phyloP scores from a whole-genome alignment of 2,113 vertebrate species.

The Otolemur garnettii region DNA sequence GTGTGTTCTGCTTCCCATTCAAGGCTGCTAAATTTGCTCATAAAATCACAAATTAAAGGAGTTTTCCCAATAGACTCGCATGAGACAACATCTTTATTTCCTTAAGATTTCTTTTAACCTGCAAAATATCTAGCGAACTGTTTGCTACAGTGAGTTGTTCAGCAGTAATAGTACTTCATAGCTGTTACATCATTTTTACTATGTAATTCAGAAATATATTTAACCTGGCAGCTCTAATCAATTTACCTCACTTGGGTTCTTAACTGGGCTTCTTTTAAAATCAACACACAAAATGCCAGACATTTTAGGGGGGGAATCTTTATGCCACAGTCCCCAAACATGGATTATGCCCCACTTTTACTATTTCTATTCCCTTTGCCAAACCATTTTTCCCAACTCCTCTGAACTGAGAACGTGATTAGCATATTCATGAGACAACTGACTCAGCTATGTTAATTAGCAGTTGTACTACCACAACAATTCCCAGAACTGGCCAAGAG shows the following conservation, averaged over 20 bases:
- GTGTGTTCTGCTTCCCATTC: neutral
- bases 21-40: constrained; percentile 48
- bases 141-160: neutral
- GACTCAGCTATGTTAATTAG: constrained; percentile 77
- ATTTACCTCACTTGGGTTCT: constrained; percentile 42
- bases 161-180: neutral
- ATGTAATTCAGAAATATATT: constrained; percentile 47
- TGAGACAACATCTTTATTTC: neutral
- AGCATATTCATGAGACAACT: constrained; percentile 80
- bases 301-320: constrained; percentile 59
- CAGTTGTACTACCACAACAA: constrained; percentile 49
- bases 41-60: constrained; percentile 41
- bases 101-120: constrained; percentile 46
- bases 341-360: constrained; percentile 58
- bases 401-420: constrained; percentile 60
- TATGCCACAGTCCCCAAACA: constrained; percentile 63
- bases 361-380: constrained; percentile 68
- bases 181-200: constrained; percentile 30
- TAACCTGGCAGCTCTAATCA: constrained; percentile 56
- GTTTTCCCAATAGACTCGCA: neutral
- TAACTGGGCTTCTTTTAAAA: constrained; percentile 66
- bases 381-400: constrained; percentile 60
- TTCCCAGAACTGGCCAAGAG: constrained; percentile 71
- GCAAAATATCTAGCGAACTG: constrained; percentile 28
- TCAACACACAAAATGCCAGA: constrained; percentile 48